Percentiles rank a stretch among this genome's conserved stretches.
Conservation (phyloP, 1,140 invertebrate species). For the Globodera rostochiensis region DNA sequence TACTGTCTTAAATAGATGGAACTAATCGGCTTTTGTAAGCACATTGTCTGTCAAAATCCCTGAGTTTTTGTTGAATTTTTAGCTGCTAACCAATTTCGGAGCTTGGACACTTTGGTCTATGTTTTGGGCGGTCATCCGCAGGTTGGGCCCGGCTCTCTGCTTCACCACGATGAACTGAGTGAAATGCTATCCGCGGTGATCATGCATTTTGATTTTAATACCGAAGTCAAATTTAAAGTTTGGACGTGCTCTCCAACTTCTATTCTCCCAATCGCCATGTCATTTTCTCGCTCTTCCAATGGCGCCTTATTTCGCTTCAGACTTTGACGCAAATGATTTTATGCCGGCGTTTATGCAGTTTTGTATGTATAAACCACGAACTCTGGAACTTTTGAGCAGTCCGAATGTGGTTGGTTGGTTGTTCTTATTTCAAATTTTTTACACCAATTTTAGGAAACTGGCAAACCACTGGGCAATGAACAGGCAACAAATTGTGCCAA, state of each 20-base stretch:
- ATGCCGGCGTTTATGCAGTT: constrained; percentile 60
- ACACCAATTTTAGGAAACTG: constrained; percentile 42
- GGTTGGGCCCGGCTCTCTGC: constrained; percentile 36
- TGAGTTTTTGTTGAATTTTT: constrained; percentile 26
- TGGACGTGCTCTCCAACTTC: constrained; percentile 55
- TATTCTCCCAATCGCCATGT: constrained; percentile 58
- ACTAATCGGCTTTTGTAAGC: no score
- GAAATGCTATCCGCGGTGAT: constrained; percentile 56
- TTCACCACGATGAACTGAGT: constrained; percentile 56
- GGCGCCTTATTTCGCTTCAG: constrained; percentile 51
- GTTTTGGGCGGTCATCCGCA: constrained; percentile 48
- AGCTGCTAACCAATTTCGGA: constrained; percentile 53
- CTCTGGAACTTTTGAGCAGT: constrained; percentile 54
- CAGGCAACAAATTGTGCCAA: constrained; percentile 2
- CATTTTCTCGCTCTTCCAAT: constrained; percentile 58
- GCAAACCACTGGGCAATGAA: constrained; percentile 35
- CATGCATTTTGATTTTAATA: constrained; percentile 25
- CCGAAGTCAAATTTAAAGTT: constrained; percentile 48
- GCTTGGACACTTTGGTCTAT: constrained; percentile 62
- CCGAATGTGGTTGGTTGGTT: constrained; percentile 49
- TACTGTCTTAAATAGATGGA: not conserved
- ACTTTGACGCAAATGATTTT: constrained; percentile 62
- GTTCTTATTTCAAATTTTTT: constrained; percentile 3
- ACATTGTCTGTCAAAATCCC: no score
- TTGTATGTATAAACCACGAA: constrained; percentile 60